Conservation (phyloP, 2,113 vertebrate species). For the Bothrops jararaca region DNA sequence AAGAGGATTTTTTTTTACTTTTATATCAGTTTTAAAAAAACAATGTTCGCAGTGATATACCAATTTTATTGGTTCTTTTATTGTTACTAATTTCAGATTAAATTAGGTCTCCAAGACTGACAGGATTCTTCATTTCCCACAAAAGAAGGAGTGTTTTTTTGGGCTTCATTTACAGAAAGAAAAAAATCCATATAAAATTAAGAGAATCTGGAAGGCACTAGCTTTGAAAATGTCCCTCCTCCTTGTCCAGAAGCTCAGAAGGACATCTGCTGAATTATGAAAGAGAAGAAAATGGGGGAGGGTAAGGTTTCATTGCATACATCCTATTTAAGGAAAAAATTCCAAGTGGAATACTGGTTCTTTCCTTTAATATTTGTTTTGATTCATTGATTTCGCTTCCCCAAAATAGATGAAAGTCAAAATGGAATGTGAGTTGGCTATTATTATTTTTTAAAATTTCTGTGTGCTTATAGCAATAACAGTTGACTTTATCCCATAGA, state of each 20-base stretch:
- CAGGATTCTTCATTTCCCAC: neutral
- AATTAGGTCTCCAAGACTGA: neutral
- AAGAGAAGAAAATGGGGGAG: neutral
- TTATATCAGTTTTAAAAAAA: neutral
- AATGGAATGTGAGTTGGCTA: neutral
- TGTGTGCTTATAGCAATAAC: neutral
- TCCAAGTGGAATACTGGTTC: neutral
- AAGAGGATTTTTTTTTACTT: neutral
- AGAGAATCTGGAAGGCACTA: neutral
- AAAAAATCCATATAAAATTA: neutral
- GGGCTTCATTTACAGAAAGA: neutral
- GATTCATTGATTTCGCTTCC: neutral
- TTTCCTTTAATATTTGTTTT: neutral
- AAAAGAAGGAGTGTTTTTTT: neutral
- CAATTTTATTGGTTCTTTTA: neutral
- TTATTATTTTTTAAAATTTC: neutral
- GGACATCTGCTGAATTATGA: neutral
- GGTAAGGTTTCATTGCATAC: neutral
- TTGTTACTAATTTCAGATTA: neutral
- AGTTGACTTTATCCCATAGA: neutral
- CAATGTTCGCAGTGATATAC: neutral
- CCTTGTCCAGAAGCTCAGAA: neutral
- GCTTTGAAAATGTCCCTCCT: neutral
- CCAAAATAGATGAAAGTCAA: neutral
- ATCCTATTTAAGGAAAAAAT: neutral